Evolutionary conservation across 2,113 vertebrate genomes (phyloP).

Genomic region (Peromyscus leucopus): DNA sequence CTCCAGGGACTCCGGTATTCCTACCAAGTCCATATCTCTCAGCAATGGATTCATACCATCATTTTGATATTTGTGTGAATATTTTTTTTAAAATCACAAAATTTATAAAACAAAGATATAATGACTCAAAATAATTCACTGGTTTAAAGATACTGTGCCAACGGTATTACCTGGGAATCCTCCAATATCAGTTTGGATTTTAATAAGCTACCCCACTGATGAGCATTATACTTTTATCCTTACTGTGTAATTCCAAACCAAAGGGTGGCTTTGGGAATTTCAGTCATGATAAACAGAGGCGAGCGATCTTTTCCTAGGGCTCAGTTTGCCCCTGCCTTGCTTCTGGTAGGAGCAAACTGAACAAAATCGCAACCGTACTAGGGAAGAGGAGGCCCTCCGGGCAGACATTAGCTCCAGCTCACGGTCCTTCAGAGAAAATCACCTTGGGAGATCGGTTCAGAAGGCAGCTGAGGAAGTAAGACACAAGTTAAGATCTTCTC

Average conservation of each 20-base stretch:
- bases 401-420: rapidly evolving
- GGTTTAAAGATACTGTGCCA: background rate
- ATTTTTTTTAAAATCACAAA: conserved; percentile 17
- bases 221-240: background rate
- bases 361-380: background rate
- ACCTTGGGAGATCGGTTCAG: conserved; percentile 93
- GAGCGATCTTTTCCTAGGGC: background rate
- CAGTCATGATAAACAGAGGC: background rate
- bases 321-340: background rate
- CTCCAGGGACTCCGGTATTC: background rate
- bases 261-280: background rate
- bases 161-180: background rate
- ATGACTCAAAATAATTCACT: conserved; percentile 1
- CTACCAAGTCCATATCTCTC: background rate
- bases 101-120: conserved; percentile 49
- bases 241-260: background rate
- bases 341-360: background rate
- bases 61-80: background rate
- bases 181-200: background rate
- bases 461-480: conserved; percentile 96
- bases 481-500: conserved; percentile 99
- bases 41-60: background rate
- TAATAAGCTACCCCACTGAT: background rate
- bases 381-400: background rate
- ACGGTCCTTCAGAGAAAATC: conserved; percentile 49